These are phyloP conservation scores for Aspidiotus destructor DNA, from an alignment of 2,888 invertebrate species.

Conservation along the genomic window DNA sequence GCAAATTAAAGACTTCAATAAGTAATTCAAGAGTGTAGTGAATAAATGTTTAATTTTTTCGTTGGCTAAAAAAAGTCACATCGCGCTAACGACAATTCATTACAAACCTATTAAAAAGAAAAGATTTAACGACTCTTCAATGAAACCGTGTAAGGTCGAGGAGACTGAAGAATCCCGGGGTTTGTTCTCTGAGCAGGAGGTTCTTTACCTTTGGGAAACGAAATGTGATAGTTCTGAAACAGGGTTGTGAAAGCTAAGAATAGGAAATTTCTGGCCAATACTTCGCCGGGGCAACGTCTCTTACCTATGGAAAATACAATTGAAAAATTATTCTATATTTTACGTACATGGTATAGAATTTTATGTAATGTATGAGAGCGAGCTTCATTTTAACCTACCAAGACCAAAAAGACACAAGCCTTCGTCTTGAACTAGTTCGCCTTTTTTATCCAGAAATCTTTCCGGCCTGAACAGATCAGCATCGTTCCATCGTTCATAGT, in stretches of 20 bases:
- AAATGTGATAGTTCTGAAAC: slow-evolving; percentile 47
- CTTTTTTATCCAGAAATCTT: slow-evolving; percentile 47
- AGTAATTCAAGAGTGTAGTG: too few species aligned
- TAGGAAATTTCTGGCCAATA: slow-evolving; percentile 52
- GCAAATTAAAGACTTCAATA: too few species aligned
- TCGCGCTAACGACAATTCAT: too few species aligned
- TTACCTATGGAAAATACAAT: too few species aligned
- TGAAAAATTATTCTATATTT: too few species aligned
- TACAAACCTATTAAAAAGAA: too few species aligned
- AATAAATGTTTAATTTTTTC: too few species aligned
- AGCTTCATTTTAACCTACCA: slow-evolving; percentile 40
- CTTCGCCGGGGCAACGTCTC: slow-evolving; percentile 39
- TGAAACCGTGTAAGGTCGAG: slow-evolving; percentile 44
- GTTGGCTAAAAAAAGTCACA: too few species aligned
- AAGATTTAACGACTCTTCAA: slow-evolving; percentile 13
- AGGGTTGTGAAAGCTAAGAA: slow-evolving; percentile 52
- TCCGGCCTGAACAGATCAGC: slow-evolving; percentile 56
- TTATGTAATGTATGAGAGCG: not conserved
- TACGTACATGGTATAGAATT: too few species aligned
- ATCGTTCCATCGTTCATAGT: slow-evolving; percentile 51
- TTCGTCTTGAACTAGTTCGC: slow-evolving; percentile 39
- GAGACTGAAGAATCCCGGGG: slow-evolving; percentile 51
- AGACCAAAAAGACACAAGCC: slow-evolving; percentile 43
- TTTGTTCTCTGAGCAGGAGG: slow-evolving; percentile 46
- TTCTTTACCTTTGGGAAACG: slow-evolving; percentile 39